Conservation (phyloP, 1,140 invertebrate species). For the Riptortus pedestris region DNA sequence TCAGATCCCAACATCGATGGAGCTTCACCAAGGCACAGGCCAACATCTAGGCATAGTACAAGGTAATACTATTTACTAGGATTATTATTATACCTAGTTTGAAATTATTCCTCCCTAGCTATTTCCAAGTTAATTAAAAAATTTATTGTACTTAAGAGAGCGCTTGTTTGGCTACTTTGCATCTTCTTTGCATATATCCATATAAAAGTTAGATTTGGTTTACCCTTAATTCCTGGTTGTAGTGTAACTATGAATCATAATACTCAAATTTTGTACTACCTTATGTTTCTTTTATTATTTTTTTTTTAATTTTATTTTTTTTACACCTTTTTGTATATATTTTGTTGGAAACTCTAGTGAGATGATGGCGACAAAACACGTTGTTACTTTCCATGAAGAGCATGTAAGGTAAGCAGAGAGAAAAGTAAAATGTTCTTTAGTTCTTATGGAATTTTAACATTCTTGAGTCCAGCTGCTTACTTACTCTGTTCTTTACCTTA, state of each 20-base stretch:
- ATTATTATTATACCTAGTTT: background rate
- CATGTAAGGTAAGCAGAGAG: slow-evolving; percentile 36
- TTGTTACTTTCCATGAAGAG: slow-evolving; percentile 34
- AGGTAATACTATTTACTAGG: slow-evolving; percentile 34
- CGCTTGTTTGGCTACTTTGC: too few species aligned
- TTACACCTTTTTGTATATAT: slow-evolving; percentile 22
- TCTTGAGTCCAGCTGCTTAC: background rate
- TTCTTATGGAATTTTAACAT: background rate
- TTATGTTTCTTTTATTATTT: background rate
- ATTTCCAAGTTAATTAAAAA: too few species aligned
- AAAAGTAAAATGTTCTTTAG: background rate
- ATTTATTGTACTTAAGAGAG: too few species aligned
- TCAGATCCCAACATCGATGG: slow-evolving; percentile 40
- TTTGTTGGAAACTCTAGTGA: slow-evolving; percentile 25
- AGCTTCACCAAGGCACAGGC: slow-evolving; percentile 38
- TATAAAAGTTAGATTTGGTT: too few species aligned
- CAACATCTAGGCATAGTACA: slow-evolving; percentile 33
- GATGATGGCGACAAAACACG: slow-evolving; percentile 30
- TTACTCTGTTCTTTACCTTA: slow-evolving; percentile 7
- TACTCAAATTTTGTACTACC: too few species aligned
- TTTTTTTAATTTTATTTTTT: slow-evolving; percentile 20
- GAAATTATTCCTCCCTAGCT: background rate
- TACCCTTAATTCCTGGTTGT: too few species aligned
- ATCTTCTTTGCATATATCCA: too few species aligned
- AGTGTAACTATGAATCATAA: too few species aligned